phyloP scores from a whole-genome alignment of 2,888 invertebrate genomes.

The Hoplodrina ambigua region DNA sequence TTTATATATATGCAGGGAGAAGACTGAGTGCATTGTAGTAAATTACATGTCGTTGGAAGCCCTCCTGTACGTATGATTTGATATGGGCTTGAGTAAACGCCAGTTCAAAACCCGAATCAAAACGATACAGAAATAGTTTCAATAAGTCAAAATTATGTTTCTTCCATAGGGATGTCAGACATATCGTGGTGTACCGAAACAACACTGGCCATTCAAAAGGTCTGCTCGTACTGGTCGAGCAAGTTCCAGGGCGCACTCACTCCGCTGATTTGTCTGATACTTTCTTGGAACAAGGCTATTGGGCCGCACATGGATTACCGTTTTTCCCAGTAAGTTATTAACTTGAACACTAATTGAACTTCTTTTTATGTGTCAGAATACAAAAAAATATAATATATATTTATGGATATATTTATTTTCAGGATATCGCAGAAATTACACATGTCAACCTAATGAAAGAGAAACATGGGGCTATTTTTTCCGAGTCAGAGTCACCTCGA shows the following conservation, averaged over 20 bases:
- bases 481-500: conserved; percentile 80
- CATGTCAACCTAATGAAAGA: conserved; percentile 80
- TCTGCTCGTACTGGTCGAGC: conserved; percentile 94
- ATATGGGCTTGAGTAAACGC: conserved; percentile 9
- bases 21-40: conserved; percentile 4
- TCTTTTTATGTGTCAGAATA: background rate
- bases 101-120: conserved; percentile 5
- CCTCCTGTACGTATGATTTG: conserved; percentile 25
- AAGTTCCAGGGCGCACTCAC: conserved; percentile 92
- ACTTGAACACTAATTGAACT: background rate
- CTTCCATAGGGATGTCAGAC: conserved; percentile 77
- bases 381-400: background rate
- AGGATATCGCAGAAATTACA: conserved; percentile 83
- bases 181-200: conserved; percentile 82
- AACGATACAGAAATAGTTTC: background rate
- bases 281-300: conserved; percentile 92
- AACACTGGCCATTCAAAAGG: conserved; percentile 81
- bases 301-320: conserved; percentile 93
- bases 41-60: conserved; percentile 31
- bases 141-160: background rate
- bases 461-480: conserved; percentile 79
- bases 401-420: conserved; percentile 51
- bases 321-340: conserved; percentile 83
- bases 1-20: background rate
- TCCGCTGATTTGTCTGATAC: conserved; percentile 92